Base-by-base conservation (phyloP, 2,888 invertebrate species). In the Diadromus collaris region DNA sequence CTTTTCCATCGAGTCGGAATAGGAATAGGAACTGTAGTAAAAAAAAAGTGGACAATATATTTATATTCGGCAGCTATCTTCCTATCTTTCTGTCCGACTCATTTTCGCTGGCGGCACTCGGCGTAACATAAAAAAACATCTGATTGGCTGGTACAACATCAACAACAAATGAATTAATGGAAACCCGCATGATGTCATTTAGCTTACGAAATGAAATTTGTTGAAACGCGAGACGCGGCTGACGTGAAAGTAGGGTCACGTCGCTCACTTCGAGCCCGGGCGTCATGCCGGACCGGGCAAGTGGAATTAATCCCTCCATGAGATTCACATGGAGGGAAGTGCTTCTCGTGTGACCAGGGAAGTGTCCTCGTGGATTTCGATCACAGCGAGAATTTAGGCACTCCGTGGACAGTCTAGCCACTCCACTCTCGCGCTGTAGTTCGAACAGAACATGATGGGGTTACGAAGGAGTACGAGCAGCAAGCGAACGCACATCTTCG, bases 381-480 rank as follows among this genome's bases (percentile, higher is more conserved):
- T 80, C 77, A 60, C 61, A 48, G n/a, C 65, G 68, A 77, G 74
- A 74, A 77, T 80, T 44, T 70, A 48, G 63, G 73, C 67, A 74
- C 65, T 60, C n/a, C 34, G 48, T 46, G 67, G 58, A 65, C 70
- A 74, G 69, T 61, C 60, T 60, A 38, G 48, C 56, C 64, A 46
- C 19, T 67, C n/a, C 70, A 74, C 61, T 74, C 70, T 63, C 67
- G 56, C n/a, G 24, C 46, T 72, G 70, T 46, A 65, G 38, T 44
- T 61, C 32, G 41, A 19, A 74, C 65, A 70, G 79, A 70, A 46
- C 27, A 67, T 16, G 38, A 41, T 41, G 19, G 61, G 19, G 34
- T 27, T 27, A 54, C 58, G 60, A 63, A 19, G 32, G 60, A 24
- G 24, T 68, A 73, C 46, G 29, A 56, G 29, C 27, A 13, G 27